Percentiles rank a stretch among this genome's conserved stretches.
Evolutionary conservation across 2,113 vertebrate species (phyloP).

Genomic region (Podiceps cristatus): DNA sequence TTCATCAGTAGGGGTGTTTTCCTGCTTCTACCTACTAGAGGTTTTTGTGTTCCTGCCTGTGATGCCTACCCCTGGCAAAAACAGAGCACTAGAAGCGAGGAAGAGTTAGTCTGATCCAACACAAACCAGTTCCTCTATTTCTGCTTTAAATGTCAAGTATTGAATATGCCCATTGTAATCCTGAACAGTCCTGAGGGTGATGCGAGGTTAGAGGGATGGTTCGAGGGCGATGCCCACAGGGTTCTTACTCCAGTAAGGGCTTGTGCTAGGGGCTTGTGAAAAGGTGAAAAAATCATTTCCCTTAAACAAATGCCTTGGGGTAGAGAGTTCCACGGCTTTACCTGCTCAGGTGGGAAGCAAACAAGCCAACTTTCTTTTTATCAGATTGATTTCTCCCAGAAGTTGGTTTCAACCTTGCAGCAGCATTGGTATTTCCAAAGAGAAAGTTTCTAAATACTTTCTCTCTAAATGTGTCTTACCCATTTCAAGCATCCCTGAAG

Average conservation of each 20-base stretch:
- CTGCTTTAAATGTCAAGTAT: neutral
- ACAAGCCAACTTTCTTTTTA: neutral
- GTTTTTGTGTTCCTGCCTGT: neutral
- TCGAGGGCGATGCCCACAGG: accelerated
- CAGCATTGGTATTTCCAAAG: neutral
- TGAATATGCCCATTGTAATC: neutral
- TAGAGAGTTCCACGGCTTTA: neutral
- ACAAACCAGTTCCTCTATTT: neutral
- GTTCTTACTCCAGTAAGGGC: neutral
- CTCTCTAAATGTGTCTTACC: neutral
- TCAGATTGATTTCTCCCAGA: neutral
- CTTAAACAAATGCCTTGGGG: neutral
- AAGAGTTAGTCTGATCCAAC: neutral
- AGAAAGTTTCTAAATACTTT: neutral
- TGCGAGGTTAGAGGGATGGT: neutral
- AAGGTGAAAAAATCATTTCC: neutral
- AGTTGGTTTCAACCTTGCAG: neutral
- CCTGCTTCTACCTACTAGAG: neutral
- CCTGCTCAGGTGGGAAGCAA: neutral
- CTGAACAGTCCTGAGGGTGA: neutral
- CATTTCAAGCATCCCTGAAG: neutral
- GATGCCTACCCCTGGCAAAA: neutral
- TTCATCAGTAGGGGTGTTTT: neutral
- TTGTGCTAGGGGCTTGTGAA: neutral
- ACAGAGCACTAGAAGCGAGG: neutral